Percentiles rank a stretch among this genome's conserved stretches.
Conservation (phyloP, 1,140 invertebrate genomes). For the Temnothorax nylanderi region DNA sequence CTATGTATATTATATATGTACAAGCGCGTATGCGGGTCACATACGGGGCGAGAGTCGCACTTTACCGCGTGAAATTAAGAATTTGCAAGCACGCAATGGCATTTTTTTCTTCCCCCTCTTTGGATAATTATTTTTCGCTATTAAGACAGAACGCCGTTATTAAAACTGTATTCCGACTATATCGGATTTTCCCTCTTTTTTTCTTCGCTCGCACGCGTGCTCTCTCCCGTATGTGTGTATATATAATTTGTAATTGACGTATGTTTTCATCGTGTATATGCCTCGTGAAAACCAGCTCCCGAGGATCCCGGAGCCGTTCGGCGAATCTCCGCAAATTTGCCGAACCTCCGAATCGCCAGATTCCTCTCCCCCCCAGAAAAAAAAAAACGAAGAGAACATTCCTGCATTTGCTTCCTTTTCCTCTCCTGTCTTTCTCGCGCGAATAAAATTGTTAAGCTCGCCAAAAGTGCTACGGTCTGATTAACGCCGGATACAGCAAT, state of each 20-base stretch:
- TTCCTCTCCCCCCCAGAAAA: background rate
- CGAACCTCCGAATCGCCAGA: background rate
- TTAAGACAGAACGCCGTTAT: background rate
- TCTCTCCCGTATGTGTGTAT: background rate
- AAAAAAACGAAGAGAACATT: constrained; percentile 13
- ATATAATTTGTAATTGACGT: constrained; percentile 73
- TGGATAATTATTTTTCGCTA: background rate
- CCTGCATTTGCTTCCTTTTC: background rate
- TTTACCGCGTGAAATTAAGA: no score
- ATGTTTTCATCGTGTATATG: constrained; percentile 65
- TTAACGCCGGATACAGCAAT: constrained; percentile 64
- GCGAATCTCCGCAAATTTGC: constrained; percentile 9
- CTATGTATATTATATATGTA: constrained; percentile 28
- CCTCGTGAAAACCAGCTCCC: constrained; percentile 61
- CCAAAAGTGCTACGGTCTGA: constrained; percentile 62
- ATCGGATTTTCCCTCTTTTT: background rate
- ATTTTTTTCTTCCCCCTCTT: background rate
- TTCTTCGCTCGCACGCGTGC: no score
- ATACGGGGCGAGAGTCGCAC: background rate
- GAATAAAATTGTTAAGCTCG: constrained; percentile 61
- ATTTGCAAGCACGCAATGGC: no score
- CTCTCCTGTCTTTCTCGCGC: constrained; percentile 29
- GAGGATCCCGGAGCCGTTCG: constrained; percentile 13
- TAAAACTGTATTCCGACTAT: background rate
- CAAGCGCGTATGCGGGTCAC: background rate